Conservation (phyloP, 2,113 vertebrate species). For the Haliaeetus leucogaster region DNA sequence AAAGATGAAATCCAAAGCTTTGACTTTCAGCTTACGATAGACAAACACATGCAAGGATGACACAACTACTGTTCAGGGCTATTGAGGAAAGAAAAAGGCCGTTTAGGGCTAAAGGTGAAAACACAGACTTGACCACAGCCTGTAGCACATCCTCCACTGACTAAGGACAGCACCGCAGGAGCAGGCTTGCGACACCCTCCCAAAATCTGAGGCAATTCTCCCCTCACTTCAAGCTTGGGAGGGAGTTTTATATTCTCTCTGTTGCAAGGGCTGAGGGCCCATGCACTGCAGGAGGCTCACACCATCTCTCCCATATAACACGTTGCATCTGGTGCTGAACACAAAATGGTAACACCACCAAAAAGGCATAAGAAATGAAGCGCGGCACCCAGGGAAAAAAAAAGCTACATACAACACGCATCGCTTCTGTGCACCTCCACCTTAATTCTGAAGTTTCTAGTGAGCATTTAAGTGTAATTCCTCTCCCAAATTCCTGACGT, state of each 20-base stretch:
- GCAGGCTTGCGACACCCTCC: not conserved
- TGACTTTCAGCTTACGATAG: not conserved
- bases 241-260: not conserved
- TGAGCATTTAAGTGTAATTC: not conserved
- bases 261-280: not conserved
- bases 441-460: not conserved
- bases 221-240: not conserved
- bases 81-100: not conserved
- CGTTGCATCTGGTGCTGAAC: no score
- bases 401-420: fast-evolving
- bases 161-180: not conserved
- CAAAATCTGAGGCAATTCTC: not conserved
- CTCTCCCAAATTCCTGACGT: not conserved
- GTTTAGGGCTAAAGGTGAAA: constrained; percentile 3
- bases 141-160: not conserved
- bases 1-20: not conserved
- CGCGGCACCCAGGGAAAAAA: not conserved
- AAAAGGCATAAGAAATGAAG: not conserved
- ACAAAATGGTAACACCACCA: not conserved
- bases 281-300: not conserved
- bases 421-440: not conserved
- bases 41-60: not conserved
- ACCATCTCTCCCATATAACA: not conserved
- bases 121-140: not conserved
- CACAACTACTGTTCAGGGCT: constrained; percentile 20